These are phyloP conservation scores for Drosophila burlai DNA, from an alignment of 1,140 invertebrate genomes.

Conservation along the genomic window DNA sequence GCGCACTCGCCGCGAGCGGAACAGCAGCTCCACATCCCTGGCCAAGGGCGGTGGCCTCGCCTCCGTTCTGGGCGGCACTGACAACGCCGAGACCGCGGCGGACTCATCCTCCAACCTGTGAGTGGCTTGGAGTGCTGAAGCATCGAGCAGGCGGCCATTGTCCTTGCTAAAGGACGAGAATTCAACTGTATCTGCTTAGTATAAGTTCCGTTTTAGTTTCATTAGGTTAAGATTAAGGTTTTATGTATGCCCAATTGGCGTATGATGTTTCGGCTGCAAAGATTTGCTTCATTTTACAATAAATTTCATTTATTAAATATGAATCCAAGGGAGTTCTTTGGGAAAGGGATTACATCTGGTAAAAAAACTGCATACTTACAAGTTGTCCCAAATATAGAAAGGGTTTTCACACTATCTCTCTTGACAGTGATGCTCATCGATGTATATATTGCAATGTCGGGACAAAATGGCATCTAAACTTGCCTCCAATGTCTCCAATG, in stretches of 20 bases:
- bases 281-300: constrained; percentile 25
- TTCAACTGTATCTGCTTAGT: constrained; percentile 17
- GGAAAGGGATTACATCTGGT: neutral
- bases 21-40: constrained; percentile 16
- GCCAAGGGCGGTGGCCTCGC: constrained; percentile 6
- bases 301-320: constrained; percentile 11
- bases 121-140: neutral
- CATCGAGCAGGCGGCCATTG: constrained; percentile 6
- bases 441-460: no score
- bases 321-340: neutral
- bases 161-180: neutral
- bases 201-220: constrained; percentile 11
- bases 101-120: constrained; percentile 81
- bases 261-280: constrained; percentile 30
- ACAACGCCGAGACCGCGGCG: constrained; percentile 75
- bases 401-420: no score
- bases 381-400: no score
- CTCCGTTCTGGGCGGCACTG: constrained; percentile 7
- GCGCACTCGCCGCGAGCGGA: constrained; percentile 32
- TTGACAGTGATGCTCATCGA: no score
- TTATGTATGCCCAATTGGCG: constrained; percentile 31
- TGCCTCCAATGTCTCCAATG: no score
- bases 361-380: no score
- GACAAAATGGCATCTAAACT: no score
- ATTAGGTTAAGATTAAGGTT: neutral